phyloP scores from a whole-genome alignment of 2,113 vertebrate species.

The Pterocles gutturalis region DNA sequence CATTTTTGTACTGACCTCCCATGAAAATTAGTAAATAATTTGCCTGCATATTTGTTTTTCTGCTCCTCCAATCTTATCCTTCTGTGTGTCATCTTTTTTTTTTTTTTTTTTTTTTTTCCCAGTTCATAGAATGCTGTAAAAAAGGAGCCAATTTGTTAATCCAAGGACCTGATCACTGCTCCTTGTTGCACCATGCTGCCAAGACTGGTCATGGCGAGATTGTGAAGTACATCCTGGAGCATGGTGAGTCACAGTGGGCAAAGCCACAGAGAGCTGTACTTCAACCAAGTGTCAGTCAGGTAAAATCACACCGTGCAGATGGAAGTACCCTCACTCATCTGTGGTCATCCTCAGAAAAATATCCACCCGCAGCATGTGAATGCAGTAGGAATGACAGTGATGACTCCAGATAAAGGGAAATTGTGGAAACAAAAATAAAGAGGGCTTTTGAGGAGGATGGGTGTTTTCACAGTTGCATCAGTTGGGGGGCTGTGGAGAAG shows the following conservation, averaged over 20 bases:
- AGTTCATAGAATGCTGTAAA: constrained; percentile 89
- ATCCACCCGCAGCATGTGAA: neutral
- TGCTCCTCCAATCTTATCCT: neutral
- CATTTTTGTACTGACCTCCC: neutral
- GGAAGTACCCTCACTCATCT: neutral
- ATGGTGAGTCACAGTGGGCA: constrained; percentile 80
- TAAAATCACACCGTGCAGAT: rapidly evolving
- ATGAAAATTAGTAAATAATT: neutral
- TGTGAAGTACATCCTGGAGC: constrained; percentile 90
- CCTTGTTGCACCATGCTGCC: constrained; percentile 89
- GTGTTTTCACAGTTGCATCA: neutral
- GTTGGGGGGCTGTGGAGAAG: neutral
- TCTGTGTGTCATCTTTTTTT: rapidly evolving
- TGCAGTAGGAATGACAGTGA: neutral
- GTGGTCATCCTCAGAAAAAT: neutral
- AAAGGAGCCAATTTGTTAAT: constrained; percentile 90
- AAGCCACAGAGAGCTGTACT: neutral
- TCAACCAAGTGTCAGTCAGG: neutral
- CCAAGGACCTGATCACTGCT: constrained; percentile 86
- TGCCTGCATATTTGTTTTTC: neutral
- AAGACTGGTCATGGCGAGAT: constrained; percentile 86
- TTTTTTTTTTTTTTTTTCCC: neutral
- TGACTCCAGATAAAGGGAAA: neutral
- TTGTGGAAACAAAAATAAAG: neutral
- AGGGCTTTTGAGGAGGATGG: neutral